Percentiles rank a stretch among this genome's conserved stretches.
Conservation (phyloP, 2,888 invertebrate genomes). For the Carpatolechia fugitivella region DNA sequence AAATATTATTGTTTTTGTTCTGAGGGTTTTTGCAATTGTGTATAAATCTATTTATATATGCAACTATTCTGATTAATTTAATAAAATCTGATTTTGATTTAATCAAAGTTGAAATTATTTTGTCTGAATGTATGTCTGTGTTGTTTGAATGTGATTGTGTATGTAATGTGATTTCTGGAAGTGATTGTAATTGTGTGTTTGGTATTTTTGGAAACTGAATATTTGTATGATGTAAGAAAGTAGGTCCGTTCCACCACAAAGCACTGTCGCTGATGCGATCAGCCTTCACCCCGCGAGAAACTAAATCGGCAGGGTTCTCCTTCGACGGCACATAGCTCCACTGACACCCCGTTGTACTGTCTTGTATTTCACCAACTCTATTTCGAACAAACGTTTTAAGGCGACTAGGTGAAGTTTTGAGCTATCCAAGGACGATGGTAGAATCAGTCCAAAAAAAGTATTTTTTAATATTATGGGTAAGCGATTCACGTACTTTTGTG, state of each 20-base stretch:
- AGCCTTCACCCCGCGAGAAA: slow-evolving; percentile 28
- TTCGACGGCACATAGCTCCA: slow-evolving; percentile 31
- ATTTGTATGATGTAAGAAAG: slow-evolving; percentile 19
- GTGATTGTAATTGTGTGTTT: too few species aligned
- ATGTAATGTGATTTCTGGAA: slow-evolving; percentile 6
- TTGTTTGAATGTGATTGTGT: not conserved
- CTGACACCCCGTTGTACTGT: slow-evolving; percentile 19
- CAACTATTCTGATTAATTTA: slow-evolving; percentile 12
- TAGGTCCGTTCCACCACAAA: slow-evolving; percentile 31
- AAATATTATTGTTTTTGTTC: too few species aligned
- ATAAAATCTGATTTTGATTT: too few species aligned
- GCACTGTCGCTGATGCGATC: slow-evolving; percentile 14
- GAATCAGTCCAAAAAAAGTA: too few species aligned
- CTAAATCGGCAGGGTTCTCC: slow-evolving; percentile 30
- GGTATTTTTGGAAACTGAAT: too few species aligned
- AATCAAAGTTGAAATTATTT: too few species aligned
- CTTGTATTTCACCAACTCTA: slow-evolving; percentile 30
- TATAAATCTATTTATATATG: slow-evolving; percentile 17
- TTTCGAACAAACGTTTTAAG: slow-evolving; percentile 29
- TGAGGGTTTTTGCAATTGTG: slow-evolving; percentile 14
- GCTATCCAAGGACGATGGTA: too few species aligned
- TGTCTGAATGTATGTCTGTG: not conserved
- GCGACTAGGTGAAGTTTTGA: slow-evolving; percentile 11
- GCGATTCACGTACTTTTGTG: too few species aligned
- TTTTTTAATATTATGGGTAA: too few species aligned